Conservation (phyloP, 2,113 vertebrate species). For the Bagarius yarrelli region DNA sequence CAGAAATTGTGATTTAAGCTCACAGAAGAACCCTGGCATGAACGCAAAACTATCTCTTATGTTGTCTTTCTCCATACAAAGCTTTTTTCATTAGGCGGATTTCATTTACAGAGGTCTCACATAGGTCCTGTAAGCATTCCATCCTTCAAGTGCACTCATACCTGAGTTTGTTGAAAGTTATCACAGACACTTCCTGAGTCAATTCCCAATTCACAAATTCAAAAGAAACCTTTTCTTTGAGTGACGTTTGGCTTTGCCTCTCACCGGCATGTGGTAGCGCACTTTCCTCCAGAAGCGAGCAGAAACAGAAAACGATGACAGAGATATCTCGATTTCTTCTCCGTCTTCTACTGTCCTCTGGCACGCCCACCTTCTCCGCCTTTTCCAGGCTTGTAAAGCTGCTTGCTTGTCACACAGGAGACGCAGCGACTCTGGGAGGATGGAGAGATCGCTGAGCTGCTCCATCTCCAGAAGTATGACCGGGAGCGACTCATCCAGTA, state of each 20-base stretch:
- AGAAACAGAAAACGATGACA: conserved; percentile 59
- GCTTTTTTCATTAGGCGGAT: neutral
- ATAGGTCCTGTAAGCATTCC: neutral
- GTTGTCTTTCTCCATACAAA: neutral
- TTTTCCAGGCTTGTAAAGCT: conserved; percentile 77
- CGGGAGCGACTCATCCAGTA: conserved; percentile 76
- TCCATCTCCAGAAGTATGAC: conserved; percentile 85
- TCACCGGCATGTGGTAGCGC: conserved; percentile 81
- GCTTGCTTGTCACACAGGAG: conserved; percentile 83
- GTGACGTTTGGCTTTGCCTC: conserved; percentile 57
- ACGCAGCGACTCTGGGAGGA: conserved; percentile 79
- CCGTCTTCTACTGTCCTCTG: neutral
- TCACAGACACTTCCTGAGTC: no score
- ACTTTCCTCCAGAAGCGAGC: conserved; percentile 84
- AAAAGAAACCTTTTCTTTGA: conserved; percentile 54
- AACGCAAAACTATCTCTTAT: neutral
- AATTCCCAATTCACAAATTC: conserved; percentile 41
- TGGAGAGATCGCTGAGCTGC: conserved; percentile 63
- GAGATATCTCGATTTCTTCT: neutral
- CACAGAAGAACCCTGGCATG: neutral
- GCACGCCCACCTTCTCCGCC: conserved; percentile 33
- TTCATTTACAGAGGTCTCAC: neutral
- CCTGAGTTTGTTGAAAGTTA: neutral
- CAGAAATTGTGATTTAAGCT: neutral
- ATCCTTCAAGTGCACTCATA: neutral